Base-by-base conservation (phyloP, 2,888 invertebrate genomes). In the Schizotus pectinicornis region DNA sequence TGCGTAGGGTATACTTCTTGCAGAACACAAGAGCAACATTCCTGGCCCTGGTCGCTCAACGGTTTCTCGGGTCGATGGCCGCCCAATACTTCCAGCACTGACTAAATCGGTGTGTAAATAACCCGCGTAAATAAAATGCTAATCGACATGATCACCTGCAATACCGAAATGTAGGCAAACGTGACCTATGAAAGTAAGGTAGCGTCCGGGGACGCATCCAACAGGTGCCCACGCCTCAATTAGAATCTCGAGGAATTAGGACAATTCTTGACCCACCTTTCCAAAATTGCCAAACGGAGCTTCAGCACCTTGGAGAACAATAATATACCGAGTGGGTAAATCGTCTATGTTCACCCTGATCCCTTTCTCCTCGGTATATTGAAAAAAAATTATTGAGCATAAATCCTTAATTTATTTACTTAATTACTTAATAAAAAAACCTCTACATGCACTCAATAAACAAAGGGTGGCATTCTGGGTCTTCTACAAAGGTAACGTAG, bases 381-480 rank as follows among this genome's bases (percentile, higher is more conserved):
- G n/a, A n/a, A n/a, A n/a, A n/a, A 43, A 8, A 38, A 38, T 38
- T 38, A 7, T n/a, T 38, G 7, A 38, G 9, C 9, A 38, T 7
- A 38, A 9, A 38, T 9, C 35, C 14, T 13, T 33, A 41, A 32
- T 50, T 36, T 32, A 41, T 39, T 33, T 39, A 11, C n/a, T 14
- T 34, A 34, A 14, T 51, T 33, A 51, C 22, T 51, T 6, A 36
- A 34, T 38, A 13, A 3, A 65, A 39, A 39, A 2, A 3, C 37
- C 9, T 35, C 55, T 65, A 72, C 37, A 69, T 61, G 70, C 79
- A 79, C 59, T 75, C 64, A 42, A 79, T 63, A 67, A 72, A 77
- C 52, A 79, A 67, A 63, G 69, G 70, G 57, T 70, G 66, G 67
- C 79, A 79, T 32, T 66, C 59, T 2, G 63, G 43, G 56, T 77